These are phyloP conservation scores for Geococcyx californianus DNA, from an alignment of 2,113 vertebrate genomes.

Conservation along the genomic window DNA sequence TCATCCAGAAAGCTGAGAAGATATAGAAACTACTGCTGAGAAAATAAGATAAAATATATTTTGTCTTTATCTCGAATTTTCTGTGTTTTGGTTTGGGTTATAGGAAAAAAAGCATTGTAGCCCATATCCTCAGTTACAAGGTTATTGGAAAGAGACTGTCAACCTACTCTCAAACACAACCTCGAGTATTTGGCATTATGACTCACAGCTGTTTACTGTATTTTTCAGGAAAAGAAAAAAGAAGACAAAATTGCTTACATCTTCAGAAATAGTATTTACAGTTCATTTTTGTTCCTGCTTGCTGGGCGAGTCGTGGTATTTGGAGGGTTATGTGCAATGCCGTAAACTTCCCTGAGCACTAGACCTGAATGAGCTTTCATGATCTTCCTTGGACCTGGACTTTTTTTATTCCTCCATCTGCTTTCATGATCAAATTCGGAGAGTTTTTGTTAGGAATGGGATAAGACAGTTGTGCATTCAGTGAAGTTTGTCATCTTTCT, in stretches of 20 bases:
- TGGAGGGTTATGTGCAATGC: background rate
- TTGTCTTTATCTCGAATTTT: background rate
- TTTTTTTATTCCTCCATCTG: background rate
- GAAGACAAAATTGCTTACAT: background rate
- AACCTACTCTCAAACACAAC: background rate
- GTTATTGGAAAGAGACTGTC: background rate
- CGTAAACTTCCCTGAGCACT: background rate
- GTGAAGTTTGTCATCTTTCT: background rate
- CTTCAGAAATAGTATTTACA: background rate
- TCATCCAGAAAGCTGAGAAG: background rate
- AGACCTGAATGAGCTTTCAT: background rate
- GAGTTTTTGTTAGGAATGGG: background rate
- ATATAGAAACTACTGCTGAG: background rate
- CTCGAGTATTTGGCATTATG: background rate
- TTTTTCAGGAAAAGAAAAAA: background rate
- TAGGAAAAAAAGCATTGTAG: background rate
- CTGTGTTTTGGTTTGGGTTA: background rate
- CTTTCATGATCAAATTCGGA: background rate
- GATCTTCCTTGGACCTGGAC: background rate
- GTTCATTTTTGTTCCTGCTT: background rate
- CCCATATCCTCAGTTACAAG: background rate
- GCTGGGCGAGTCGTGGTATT: background rate
- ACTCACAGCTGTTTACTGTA: background rate
- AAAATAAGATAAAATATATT: background rate
- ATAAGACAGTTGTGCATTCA: background rate